phyloP scores from a whole-genome alignment of 1,140 invertebrate genomes.

The Kradibia gibbosae region DNA sequence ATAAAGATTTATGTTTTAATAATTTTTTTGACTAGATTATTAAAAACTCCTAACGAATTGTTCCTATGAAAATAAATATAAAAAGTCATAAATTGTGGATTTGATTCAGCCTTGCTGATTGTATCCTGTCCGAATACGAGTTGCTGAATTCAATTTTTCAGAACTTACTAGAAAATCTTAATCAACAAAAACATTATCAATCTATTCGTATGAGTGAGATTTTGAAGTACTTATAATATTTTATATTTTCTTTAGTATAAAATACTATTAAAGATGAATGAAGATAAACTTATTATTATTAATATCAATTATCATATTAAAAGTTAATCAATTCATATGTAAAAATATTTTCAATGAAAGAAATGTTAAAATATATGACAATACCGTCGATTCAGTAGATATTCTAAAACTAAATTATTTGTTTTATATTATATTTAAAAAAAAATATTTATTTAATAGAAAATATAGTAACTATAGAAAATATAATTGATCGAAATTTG shows the following conservation, averaged over 20 bases:
- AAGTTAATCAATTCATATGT: too few species aligned
- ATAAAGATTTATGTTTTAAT: constrained; percentile 7
- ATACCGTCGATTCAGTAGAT: too few species aligned
- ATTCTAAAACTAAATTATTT: too few species aligned
- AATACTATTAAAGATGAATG: constrained; percentile 2
- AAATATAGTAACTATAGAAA: too few species aligned
- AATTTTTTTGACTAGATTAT: background rate
- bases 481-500: too few species aligned
- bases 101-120: constrained; percentile 52
- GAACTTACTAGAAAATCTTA: constrained; percentile 25
- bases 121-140: constrained; percentile 9
- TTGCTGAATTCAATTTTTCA: constrained; percentile 56
- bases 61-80: background rate
- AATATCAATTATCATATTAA: too few species aligned
- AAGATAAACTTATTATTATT: background rate
- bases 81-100: constrained; percentile 48
- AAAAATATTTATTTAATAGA: too few species aligned
- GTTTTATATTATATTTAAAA: too few species aligned
- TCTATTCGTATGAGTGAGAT: constrained; percentile 49
- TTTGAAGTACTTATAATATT: constrained; percentile 58
- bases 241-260: constrained; percentile 17
- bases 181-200: constrained; percentile 53
- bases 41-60: constrained; percentile 42
- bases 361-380: too few species aligned
- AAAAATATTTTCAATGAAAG: too few species aligned